Conservation (phyloP, 2,888 invertebrate genomes). For the Acrocera orbiculus region DNA sequence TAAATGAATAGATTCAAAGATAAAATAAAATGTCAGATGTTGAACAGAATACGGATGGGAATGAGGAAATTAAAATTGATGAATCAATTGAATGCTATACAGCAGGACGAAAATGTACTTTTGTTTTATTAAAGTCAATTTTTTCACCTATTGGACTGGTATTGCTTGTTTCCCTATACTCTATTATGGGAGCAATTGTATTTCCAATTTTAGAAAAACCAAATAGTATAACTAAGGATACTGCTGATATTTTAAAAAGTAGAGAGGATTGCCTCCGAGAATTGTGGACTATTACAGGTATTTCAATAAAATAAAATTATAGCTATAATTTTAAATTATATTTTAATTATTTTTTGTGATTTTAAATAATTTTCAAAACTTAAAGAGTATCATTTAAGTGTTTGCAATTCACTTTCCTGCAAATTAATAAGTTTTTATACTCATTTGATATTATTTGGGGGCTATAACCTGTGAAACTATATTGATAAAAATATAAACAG, state of each 20-base stretch:
- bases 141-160: slow-evolving; percentile 45
- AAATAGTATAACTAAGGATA: slow-evolving; percentile 41
- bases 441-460: no score
- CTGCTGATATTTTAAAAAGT: slow-evolving; percentile 42
- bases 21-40: slow-evolving; percentile 29
- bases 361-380: not conserved
- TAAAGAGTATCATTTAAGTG: no score
- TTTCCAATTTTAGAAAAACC: slow-evolving; percentile 59
- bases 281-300: slow-evolving; percentile 66
- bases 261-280: slow-evolving; percentile 52
- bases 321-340: not conserved
- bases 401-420: no score
- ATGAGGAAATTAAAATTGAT: slow-evolving; percentile 3
- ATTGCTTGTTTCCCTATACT: slow-evolving; percentile 53
- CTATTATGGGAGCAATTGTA: slow-evolving; percentile 54
- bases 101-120: slow-evolving; percentile 16
- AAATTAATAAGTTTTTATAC: no score
- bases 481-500: no score
- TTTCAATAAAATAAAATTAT: not conserved
- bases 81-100: slow-evolving; percentile 4
- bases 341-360: not conserved
- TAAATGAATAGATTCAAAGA: no score
- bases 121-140: slow-evolving; percentile 23
- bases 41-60: slow-evolving; percentile 19
- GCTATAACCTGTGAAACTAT: no score